Evolutionary conservation across 2,113 vertebrate genomes (phyloP).

Genomic region (Microtus ochrogaster): DNA sequence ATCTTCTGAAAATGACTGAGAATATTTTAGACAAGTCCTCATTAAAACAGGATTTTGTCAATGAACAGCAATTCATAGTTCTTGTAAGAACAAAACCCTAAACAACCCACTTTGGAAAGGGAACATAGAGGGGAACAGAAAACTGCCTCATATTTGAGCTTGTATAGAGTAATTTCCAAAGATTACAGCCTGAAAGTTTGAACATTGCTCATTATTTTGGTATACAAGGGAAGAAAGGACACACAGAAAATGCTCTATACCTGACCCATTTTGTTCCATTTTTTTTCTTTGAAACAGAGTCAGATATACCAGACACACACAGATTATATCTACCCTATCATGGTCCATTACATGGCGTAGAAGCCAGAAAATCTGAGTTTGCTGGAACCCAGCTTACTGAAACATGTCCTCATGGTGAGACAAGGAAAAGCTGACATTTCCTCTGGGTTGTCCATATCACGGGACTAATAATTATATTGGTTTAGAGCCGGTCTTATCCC

Average conservation of each 20-base stretch:
- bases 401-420: background rate
- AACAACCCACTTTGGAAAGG: conserved; percentile 32
- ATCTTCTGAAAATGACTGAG: conserved; percentile 9
- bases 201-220: background rate
- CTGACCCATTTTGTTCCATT: background rate
- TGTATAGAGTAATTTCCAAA: background rate
- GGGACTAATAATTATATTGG: background rate
- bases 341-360: background rate
- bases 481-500: background rate
- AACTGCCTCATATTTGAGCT: background rate
- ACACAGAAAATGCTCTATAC: background rate
- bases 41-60: background rate
- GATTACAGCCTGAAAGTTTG: background rate
- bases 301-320: background rate
- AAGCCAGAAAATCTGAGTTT: background rate
- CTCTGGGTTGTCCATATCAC: background rate
- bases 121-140: background rate
- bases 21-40: conserved; percentile 31
- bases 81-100: background rate
- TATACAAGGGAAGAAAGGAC: background rate
- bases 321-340: background rate
- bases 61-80: background rate
- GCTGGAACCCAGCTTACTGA: background rate
- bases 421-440: background rate
- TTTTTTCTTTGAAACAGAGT: conserved; percentile 48